These are phyloP conservation scores for Eudyptes chrysolophus DNA, from an alignment of 2,113 vertebrate genomes.

Conservation along the genomic window DNA sequence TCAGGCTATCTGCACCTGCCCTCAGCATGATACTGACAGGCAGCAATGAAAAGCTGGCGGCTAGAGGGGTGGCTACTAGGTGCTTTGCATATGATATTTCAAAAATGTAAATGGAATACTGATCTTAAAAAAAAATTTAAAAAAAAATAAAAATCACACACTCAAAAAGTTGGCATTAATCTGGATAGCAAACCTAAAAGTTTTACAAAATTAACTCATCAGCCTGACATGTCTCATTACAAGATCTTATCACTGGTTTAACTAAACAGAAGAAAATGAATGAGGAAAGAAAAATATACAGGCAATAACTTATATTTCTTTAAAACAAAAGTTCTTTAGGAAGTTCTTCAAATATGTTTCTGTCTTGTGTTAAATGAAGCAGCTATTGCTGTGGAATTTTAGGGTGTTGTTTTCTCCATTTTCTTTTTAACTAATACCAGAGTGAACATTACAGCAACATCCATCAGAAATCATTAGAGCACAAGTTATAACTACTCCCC, in stretches of 20 bases:
- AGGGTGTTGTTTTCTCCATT: background rate
- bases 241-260: background rate
- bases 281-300: background rate
- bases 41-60: background rate
- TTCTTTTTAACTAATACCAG: constrained; percentile 11
- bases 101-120: background rate
- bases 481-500: constrained; percentile 40
- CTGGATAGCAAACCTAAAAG: background rate
- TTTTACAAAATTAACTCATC: constrained; percentile 23
- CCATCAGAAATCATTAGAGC: constrained; percentile 38
- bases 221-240: background rate
- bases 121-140: background rate
- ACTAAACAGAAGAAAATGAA: background rate
- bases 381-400: background rate
- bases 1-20: constrained; percentile 39
- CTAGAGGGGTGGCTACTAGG: background rate
- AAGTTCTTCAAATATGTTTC: background rate
- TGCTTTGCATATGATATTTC: background rate
- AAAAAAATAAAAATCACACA: too few species aligned
- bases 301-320: background rate
- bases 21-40: constrained; percentile 25
- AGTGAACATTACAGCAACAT: constrained; percentile 38
- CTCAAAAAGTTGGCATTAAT: background rate
- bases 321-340: background rate
- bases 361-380: background rate